phyloP scores from a whole-genome alignment of 1,140 invertebrate genomes.

The Zaprionus vittiger region DNA sequence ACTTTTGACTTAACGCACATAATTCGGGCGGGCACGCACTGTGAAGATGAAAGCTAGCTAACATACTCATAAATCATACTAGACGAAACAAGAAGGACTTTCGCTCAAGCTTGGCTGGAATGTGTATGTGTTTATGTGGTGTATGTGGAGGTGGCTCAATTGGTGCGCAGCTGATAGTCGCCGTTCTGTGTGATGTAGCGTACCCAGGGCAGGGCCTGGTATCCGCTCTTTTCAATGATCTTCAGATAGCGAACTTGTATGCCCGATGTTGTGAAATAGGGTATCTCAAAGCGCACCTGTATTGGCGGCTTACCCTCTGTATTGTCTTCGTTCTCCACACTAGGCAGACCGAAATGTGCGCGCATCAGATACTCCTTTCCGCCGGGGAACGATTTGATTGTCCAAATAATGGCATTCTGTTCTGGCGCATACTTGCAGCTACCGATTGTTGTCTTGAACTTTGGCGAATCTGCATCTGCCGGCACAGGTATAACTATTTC shows the following conservation, averaged over 20 bases:
- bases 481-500: constrained; percentile 99
- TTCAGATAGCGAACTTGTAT: constrained; percentile 99
- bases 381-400: constrained; percentile 99
- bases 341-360: constrained; percentile 99
- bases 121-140: constrained; percentile 39
- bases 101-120: constrained; percentile 74
- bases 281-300: constrained; percentile 99
- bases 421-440: constrained; percentile 99
- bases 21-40: constrained; percentile 37
- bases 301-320: constrained; percentile 98
- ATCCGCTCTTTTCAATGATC: constrained; percentile 99
- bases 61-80: constrained; percentile 39
- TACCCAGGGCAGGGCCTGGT: constrained; percentile 99
- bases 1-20: constrained; percentile 58
- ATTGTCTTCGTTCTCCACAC: constrained; percentile 96
- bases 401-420: constrained; percentile 99
- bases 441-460: constrained; percentile 99
- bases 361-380: constrained; percentile 99
- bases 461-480: constrained; percentile 98
- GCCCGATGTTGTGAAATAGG: constrained; percentile 99
- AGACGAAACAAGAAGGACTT: constrained; percentile 33
- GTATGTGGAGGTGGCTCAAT: constrained; percentile 85
- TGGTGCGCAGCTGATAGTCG: constrained; percentile 98
- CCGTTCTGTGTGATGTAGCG: constrained; percentile 99
- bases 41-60: constrained; percentile 58